Percentiles rank a stretch among this genome's conserved stretches.
Evolutionary conservation across 2,888 invertebrate species (phyloP).

Genomic region (Agonopterix alstromeriana): DNA sequence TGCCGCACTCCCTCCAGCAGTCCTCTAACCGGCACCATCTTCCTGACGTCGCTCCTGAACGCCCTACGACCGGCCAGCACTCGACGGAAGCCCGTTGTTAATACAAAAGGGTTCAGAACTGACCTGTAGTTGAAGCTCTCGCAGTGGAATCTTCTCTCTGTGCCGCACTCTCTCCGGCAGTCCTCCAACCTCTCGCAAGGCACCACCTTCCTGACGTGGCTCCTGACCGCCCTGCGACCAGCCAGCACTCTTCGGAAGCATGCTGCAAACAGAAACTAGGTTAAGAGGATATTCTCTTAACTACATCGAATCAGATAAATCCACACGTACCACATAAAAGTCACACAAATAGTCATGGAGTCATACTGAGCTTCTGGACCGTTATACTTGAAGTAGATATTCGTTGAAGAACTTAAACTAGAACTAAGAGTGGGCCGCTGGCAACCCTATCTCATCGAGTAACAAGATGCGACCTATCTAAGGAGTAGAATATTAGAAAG

Average conservation of each 20-base stretch:
- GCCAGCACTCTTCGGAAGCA: slow-evolving; percentile 87
- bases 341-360: too few species aligned
- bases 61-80: slow-evolving; percentile 85
- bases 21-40: slow-evolving; percentile 82
- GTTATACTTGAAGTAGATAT: too few species aligned
- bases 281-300: too few species aligned
- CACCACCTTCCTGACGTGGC: slow-evolving; percentile 81
- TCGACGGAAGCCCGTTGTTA: slow-evolving; percentile 88
- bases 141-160: slow-evolving; percentile 84
- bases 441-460: too few species aligned
- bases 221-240: slow-evolving; percentile 82
- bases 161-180: slow-evolving; percentile 85
- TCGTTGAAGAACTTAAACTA: too few species aligned
- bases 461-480: too few species aligned
- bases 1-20: slow-evolving; percentile 85
- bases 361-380: too few species aligned
- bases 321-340: too few species aligned
- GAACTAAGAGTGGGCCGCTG: too few species aligned
- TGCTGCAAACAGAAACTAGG: slow-evolving; percentile 66
- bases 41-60: slow-evolving; percentile 81
- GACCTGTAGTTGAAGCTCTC: slow-evolving; percentile 91
- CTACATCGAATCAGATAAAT: too few species aligned
- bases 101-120: slow-evolving; percentile 26
- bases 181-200: slow-evolving; percentile 85
- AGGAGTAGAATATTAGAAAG: too few species aligned